A percentile compares a stretch with the other conserved stretches of the same genome.
Evolutionary conservation across 2,113 vertebrate genomes (phyloP).

Genomic region (Myotis yumanensis): DNA sequence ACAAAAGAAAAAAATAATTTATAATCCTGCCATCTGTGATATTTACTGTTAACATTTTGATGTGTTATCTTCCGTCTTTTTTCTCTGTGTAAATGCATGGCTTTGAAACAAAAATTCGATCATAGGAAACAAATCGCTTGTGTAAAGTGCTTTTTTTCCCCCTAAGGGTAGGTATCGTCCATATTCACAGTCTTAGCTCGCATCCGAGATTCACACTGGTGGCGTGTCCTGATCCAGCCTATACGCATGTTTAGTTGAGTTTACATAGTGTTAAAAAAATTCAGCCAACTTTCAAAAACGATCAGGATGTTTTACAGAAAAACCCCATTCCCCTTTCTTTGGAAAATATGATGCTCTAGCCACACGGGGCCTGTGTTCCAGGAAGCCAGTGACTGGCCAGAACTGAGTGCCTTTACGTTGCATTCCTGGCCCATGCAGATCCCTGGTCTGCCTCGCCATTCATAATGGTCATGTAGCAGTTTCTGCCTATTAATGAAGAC

Average conservation of each 20-base stretch:
- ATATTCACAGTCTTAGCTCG: neutral
- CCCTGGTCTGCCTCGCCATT: neutral
- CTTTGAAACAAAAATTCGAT: constrained; percentile 23
- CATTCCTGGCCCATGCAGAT: neutral
- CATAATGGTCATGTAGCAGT: neutral
- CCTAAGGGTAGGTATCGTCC: neutral
- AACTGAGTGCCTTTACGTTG: neutral
- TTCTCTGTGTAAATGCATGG: neutral
- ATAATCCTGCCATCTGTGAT: neutral
- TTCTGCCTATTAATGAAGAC: neutral
- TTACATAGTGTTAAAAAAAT: neutral
- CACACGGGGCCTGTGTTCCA: neutral
- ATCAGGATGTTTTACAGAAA: neutral
- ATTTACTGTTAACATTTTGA: neutral
- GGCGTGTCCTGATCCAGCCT: neutral
- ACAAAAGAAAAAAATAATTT: neutral
- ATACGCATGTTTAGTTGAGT: neutral
- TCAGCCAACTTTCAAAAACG: neutral
- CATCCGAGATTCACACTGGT: neutral
- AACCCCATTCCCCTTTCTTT: neutral
- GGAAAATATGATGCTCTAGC: neutral
- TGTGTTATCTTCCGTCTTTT: neutral
- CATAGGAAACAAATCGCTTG: neutral
- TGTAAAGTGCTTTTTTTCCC: neutral
- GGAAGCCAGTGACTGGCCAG: neutral